These are phyloP conservation scores for Eilema sororculum DNA, from an alignment of 2,888 invertebrate species.

Conservation along the genomic window DNA sequence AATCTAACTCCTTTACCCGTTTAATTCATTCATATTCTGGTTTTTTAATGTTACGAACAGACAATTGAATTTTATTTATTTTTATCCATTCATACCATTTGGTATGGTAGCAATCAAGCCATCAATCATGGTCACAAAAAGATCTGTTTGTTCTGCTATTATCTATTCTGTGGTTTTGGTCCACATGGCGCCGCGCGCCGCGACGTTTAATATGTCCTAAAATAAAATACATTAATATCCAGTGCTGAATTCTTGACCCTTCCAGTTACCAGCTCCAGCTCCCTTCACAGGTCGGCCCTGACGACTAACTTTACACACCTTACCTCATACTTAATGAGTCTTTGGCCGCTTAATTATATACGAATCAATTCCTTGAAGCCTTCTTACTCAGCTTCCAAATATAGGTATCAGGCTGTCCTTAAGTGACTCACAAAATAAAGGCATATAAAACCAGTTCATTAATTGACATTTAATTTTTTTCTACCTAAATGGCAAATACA, in stretches of 20 bases:
- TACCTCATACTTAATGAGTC: slow-evolving; percentile 36
- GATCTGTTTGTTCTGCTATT: no score
- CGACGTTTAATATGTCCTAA: background rate
- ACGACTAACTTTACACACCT: slow-evolving; percentile 24
- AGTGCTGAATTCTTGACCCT: slow-evolving; percentile 32
- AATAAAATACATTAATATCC: background rate
- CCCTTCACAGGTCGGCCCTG: slow-evolving; percentile 44
- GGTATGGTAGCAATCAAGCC: no score
- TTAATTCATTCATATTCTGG: no score
- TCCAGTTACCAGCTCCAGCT: slow-evolving; percentile 35
- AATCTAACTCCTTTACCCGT: no score
- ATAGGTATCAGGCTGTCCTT: slow-evolving; percentile 29
- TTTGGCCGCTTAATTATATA: slow-evolving; percentile 34
- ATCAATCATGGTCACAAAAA: no score
- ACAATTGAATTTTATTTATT: no score
- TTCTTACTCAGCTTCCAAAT: slow-evolving; percentile 37
- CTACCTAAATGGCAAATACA: background rate
- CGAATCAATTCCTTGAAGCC: slow-evolving; percentile 32
- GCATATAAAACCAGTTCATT: slow-evolving; percentile 19
- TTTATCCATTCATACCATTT: no score
- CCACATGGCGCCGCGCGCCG: background rate
- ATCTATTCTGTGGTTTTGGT: background rate
- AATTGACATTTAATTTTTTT: background rate
- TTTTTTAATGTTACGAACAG: no score
- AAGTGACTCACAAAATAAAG: slow-evolving; percentile 29